Base-by-base conservation (phyloP, 2,113 vertebrate species). In the Cercocebus atys region DNA sequence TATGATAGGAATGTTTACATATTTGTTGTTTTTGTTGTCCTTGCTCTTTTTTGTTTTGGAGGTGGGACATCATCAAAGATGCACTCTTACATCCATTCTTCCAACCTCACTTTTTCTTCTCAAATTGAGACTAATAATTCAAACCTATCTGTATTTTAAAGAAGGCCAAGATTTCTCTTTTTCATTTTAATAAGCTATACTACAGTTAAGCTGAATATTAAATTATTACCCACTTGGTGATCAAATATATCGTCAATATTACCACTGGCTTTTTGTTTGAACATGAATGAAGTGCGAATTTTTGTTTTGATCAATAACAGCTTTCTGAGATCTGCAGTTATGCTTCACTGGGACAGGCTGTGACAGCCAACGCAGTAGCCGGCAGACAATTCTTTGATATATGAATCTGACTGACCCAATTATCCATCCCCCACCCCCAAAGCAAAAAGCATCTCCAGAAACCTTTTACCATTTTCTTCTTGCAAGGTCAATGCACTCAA, bases 371-470 rank as follows among this genome's bases (percentile, higher is more conserved):
- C 47, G 35, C 97, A 93, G 94, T 93, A 97, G 95, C 95, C 94
- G 59, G 96, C 97, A 98, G 98, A 97, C 90, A 90, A 93, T 98
- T 98, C 97, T 98, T 98, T 97, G 98, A 97, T 97, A 90, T 94
- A 97, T 98, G 98, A 98, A 98, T 92, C 88, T 88, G n/a, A 93
- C 64, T 98, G 98, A 98, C 98, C 98, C 98, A 98, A 97, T 98
- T 98, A 93, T 50, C 97, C 92, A 98, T 96, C 97, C 97, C n/a
- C 59, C 45, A 47, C 20, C 30, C 66, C 81, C 97, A 97, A 96
- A 97, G 96, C 97, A 97, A 98, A 98, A 80, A 72, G 93, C 84
- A 88, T 97, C 93, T 93, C 95, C 66, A 23, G 68, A 50, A 96
- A 97, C 80, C 79, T 97, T 98, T 98, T 97, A 97, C 96, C 95